Conservation (phyloP, 1,140 invertebrate genomes). For the Achatina immaculata region DNA sequence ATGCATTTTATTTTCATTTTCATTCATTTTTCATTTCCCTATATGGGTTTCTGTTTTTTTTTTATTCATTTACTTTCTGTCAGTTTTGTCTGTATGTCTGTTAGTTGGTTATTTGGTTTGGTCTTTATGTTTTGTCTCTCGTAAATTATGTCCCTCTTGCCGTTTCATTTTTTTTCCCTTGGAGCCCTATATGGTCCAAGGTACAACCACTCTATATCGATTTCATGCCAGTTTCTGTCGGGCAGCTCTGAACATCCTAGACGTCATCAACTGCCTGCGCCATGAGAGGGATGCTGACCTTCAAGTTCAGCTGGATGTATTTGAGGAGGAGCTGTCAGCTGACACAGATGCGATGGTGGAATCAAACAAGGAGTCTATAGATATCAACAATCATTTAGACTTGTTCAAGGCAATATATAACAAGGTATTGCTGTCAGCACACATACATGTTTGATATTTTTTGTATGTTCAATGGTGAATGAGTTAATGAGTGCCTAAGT, state of each 20-base stretch:
- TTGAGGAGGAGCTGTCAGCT: constrained; percentile 72
- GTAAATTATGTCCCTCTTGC: too few species aligned
- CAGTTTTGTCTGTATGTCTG: too few species aligned
- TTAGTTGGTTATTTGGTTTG: too few species aligned
- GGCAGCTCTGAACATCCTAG: constrained; percentile 68
- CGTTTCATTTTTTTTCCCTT: too few species aligned
- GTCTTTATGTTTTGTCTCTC: too few species aligned
- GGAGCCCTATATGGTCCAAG: not conserved
- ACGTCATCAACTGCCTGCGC: constrained; percentile 75
- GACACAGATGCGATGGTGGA: constrained; percentile 79
- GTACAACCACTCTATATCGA: not conserved
- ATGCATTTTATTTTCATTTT: too few species aligned
- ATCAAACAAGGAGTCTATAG: constrained; percentile 75
- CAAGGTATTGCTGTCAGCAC: constrained; percentile 82
- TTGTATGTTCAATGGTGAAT: not conserved
- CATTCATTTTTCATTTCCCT: too few species aligned
- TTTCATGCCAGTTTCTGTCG: constrained; percentile 41
- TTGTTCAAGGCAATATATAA: constrained; percentile 93
- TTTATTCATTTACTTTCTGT: too few species aligned
- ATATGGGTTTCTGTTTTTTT: too few species aligned
- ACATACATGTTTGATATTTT: too few species aligned
- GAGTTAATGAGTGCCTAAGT: too few species aligned
- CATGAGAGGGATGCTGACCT: constrained; percentile 59
- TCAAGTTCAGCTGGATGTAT: constrained; percentile 67
- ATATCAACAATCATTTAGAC: constrained; percentile 86